Percentiles rank a stretch among this genome's conserved stretches.
Evolutionary conservation across 2,797 vertebrate species (phyloP).

Genomic region (Emydoidea blandingii): DNA sequence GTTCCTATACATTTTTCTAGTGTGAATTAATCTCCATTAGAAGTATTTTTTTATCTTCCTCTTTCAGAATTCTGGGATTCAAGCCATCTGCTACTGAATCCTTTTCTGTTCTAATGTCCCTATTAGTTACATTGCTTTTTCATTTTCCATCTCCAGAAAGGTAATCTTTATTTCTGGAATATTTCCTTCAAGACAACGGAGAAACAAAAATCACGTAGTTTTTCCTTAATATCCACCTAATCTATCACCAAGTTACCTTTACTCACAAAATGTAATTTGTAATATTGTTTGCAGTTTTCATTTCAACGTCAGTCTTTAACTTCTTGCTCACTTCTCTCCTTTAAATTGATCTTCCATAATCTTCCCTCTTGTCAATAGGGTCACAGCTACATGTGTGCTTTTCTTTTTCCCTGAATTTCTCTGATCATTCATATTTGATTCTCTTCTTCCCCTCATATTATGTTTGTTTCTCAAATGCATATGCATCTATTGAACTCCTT

Average conservation of each 20-base stretch:
- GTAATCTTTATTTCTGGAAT: background rate
- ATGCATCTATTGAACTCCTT: too few relatives aligned
- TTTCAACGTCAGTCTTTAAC: background rate
- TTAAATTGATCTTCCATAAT: background rate
- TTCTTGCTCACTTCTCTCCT: background rate
- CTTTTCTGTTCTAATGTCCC: background rate
- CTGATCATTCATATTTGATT: background rate
- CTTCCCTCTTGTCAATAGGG: background rate
- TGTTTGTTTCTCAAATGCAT: too few relatives aligned
- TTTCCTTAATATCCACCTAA: background rate
- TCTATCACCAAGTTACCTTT: background rate
- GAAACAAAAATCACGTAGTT: background rate
- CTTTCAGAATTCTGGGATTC: background rate
- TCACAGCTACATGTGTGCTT: background rate
- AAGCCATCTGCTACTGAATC: background rate
- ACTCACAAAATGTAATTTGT: background rate
- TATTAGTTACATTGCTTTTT: background rate
- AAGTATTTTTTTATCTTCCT: fast-evolving
- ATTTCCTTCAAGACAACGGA: constrained; percentile 14
- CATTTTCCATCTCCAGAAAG: background rate
- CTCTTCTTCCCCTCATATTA: background rate
- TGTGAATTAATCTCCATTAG: background rate
- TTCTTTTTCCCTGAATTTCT: background rate
- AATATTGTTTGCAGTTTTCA: background rate
- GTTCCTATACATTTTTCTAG: background rate